Conservation (phyloP, 1,140 invertebrate genomes). For the Neoseiulus cucumeris region DNA sequence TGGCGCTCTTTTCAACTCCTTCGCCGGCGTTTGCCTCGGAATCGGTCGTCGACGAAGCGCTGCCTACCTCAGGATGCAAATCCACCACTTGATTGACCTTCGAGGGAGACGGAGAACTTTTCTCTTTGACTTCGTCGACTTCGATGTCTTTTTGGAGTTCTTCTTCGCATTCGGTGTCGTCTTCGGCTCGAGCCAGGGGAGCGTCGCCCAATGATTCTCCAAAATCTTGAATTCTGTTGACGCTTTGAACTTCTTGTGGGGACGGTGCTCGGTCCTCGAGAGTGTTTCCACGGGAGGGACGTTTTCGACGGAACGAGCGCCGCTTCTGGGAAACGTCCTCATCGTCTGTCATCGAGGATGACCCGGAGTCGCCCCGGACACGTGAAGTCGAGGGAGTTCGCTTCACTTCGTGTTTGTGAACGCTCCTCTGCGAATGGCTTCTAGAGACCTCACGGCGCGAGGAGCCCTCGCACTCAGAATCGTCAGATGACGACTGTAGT, state of each 20-base stretch:
- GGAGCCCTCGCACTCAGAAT: background rate
- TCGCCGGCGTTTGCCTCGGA: background rate
- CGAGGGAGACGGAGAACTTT: background rate
- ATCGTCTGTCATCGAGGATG: background rate
- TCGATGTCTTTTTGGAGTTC: background rate
- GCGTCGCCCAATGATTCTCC: background rate
- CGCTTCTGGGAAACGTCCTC: background rate
- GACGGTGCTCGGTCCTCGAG: constrained; percentile 1
- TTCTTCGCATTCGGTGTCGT: constrained; percentile 9
- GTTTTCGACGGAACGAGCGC: background rate
- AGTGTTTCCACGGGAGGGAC: background rate
- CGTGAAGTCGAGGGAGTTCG: background rate
- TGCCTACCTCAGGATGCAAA: background rate
- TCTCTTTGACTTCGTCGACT: background rate
- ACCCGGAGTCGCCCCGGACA: background rate
- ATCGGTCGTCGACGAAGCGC: background rate
- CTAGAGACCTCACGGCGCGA: background rate
- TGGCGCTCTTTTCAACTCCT: background rate
- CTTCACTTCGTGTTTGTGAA: constrained; percentile 3
- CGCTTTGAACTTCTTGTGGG: background rate
- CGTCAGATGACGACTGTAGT: background rate
- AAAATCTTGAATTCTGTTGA: background rate
- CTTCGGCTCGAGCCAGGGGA: background rate
- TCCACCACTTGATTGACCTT: background rate
- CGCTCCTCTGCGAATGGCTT: background rate